Evolutionary conservation across 2,797 vertebrate genomes (phyloP), one percentile per base, ranked within the genome.

Genomic region (Sebastes hubbsi): DNA sequence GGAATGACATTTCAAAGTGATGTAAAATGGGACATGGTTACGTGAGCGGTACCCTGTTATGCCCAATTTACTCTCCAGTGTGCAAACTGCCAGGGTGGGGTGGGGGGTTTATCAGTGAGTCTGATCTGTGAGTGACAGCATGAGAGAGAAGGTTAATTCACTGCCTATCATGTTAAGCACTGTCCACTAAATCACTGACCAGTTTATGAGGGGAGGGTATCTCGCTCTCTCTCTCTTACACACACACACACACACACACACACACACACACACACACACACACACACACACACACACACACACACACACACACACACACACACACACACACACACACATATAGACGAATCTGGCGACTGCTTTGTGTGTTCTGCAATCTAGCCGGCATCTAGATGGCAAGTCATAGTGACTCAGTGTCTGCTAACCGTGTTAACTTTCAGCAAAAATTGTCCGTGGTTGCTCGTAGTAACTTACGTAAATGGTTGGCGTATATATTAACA

Each of bases 101-200:
- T 25, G 5, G 30, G 25, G 3, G 25, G 25, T 0, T 64, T 52
- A 10, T 71, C 69, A 42, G 49, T 49, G 49, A 27, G 46, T 70
- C 13, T 58, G 59, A 87, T 81, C 32, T 62, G 64, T 73, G 81
- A 81, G 71, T 58, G 72, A 83, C 62, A 58, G 58, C 55, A 36
- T 34, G 49, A 88, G 79, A 70, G 80, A 78, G 77, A 65, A 62
- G 60, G 67, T 84, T 81, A 86, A 91, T 92, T 88, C 82, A 83
- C 71, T 56, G 73, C 68, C 89, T 89, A 90, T 87, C 87, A 70
- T 78, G 75, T 90, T 82, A 88, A 78, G 42, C 62, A 63, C 55
- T 60, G 30, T 59, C 77, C 46, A 29, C 81, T 85, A 89, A 90
- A 92, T 93, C 86, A 88, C 5, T n/a, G 49, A 32, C 18, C 34